These are phyloP conservation scores for Pristionchus mayeri DNA, from an alignment of 2,888 invertebrate genomes.

Conservation along the genomic window DNA sequence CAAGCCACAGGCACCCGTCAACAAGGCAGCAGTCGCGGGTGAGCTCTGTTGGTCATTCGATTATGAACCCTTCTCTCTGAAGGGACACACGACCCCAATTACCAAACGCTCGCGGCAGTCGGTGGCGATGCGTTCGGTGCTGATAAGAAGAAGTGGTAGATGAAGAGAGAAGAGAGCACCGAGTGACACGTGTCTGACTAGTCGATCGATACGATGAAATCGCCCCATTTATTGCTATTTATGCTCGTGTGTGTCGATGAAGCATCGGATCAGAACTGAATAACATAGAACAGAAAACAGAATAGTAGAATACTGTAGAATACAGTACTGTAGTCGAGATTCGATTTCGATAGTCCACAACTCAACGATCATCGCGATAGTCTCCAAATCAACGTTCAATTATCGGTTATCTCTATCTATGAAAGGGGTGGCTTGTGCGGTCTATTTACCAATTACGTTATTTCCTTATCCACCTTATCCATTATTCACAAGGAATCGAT, in stretches of 20 bases:
- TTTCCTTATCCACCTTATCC: too few relatives aligned
- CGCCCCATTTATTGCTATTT: conserved; percentile 26
- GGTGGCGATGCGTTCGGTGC: too few relatives aligned
- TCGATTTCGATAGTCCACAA: too few relatives aligned
- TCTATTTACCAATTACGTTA: too few relatives aligned
- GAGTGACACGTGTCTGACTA: neutral
- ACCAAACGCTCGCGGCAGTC: neutral
- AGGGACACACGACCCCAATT: conserved; percentile 34
- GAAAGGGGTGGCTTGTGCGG: too few relatives aligned
- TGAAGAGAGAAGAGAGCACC: neutral
- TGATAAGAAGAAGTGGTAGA: conserved; percentile 2
- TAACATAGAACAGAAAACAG: too few relatives aligned
- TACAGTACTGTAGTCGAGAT: too few relatives aligned
- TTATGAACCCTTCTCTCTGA: neutral
- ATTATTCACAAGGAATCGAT: too few relatives aligned
- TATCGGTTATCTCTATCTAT: too few relatives aligned
- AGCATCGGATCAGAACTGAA: neutral
- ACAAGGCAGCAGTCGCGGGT: conserved; percentile 29
- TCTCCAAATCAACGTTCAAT: too few relatives aligned
- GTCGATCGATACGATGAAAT: conserved; percentile 37
- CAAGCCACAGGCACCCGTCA: neutral
- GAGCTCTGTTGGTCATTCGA: neutral
- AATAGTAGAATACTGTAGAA: too few relatives aligned
- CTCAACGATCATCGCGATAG: too few relatives aligned
- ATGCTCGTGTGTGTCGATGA: neutral